A percentile compares a stretch with the other conserved stretches of the same genome.
phyloP scores from a whole-genome alignment of 2,888 invertebrate species.

The Pheosia tremula region DNA sequence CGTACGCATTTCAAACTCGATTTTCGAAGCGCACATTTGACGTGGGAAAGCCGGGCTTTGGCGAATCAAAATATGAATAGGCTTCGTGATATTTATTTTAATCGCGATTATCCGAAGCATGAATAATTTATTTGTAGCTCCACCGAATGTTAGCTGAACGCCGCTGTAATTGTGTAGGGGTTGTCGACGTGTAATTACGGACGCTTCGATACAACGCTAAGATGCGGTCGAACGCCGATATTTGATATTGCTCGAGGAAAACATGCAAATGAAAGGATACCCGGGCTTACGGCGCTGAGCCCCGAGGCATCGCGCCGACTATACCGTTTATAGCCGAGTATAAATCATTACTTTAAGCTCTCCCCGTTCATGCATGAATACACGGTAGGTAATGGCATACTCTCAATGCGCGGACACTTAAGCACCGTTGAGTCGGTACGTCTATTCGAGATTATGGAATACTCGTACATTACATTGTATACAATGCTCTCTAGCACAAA shows the following conservation, averaged over 20 bases:
- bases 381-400: slow-evolving; percentile 41
- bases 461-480: slow-evolving; percentile 14
- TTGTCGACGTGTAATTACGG: slow-evolving; percentile 63
- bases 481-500: slow-evolving; percentile 14
- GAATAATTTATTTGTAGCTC: slow-evolving; percentile 63
- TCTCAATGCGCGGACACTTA: slow-evolving; percentile 36
- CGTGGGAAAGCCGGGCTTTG: slow-evolving; percentile 38
- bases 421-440: slow-evolving; percentile 31
- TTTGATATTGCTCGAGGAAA: slow-evolving; percentile 69
- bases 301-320: slow-evolving; percentile 21
- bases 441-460: slow-evolving; percentile 33
- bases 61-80: slow-evolving; percentile 42
- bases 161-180: slow-evolving; percentile 57
- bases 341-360: slow-evolving; percentile 50
- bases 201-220: slow-evolving; percentile 51
- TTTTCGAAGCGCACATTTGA: slow-evolving; percentile 18
- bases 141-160: slow-evolving; percentile 54
- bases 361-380: slow-evolving; percentile 36
- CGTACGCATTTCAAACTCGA: neutral
- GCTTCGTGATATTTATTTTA: slow-evolving; percentile 57
- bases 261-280: slow-evolving; percentile 76
- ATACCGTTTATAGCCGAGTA: slow-evolving; percentile 29
- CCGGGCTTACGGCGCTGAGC: slow-evolving; percentile 43
- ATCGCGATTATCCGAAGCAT: slow-evolving; percentile 64
- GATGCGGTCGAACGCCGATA: slow-evolving; percentile 52